Evolutionary conservation across 2,888 invertebrate genomes (phyloP), one percentile per base, ranked within the genome.

Genomic region (Eupithecia dodoneata): DNA sequence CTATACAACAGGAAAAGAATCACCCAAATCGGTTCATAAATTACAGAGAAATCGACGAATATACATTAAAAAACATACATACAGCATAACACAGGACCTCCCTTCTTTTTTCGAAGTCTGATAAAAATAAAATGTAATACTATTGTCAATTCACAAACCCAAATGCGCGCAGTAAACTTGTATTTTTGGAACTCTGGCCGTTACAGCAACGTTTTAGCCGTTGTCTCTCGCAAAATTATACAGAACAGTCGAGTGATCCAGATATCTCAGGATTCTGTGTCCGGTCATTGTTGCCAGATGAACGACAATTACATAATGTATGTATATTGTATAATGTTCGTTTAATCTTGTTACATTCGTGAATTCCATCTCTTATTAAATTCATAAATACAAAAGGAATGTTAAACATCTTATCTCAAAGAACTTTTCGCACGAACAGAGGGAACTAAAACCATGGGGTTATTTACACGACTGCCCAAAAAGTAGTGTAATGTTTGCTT

Each of bases 281-380:
- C 66, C 66, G 79, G 73, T 77, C 80, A 76, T 77, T 76, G 63
- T 63, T 45, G 76, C 71, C 73, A 72, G 72, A 70, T 47, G 69
- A 72, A 47, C 69, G 72, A 72, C 76, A 76, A 71, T 79, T 72
- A 76, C 76, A 76, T 79, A 77, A 81, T 79, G 67, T 78, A 59
- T 76, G 67, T 78, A 59, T 76, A 79, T 80, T 82, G 81, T 76
- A 73, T 75, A 72, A 75, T 76, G 45, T 52, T 55, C 66, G 76
- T 76, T 75, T 77, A 13, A 82, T 81, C 79, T 77, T 69, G 76
- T 77, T 74, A 77, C 66, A 59, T 55, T 71, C 41, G 44, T 80
- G 45, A 72, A 73, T 77, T 76, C 65, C 70, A 70, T 70, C 66
- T 41, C 44, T 45, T n/a, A 69, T 45, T 15, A 69, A 41, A 42